Evolutionary conservation across 2,888 invertebrate species (phyloP), one percentile per base, ranked within the genome.

Genomic region (Acanthoscelides obtectus): DNA sequence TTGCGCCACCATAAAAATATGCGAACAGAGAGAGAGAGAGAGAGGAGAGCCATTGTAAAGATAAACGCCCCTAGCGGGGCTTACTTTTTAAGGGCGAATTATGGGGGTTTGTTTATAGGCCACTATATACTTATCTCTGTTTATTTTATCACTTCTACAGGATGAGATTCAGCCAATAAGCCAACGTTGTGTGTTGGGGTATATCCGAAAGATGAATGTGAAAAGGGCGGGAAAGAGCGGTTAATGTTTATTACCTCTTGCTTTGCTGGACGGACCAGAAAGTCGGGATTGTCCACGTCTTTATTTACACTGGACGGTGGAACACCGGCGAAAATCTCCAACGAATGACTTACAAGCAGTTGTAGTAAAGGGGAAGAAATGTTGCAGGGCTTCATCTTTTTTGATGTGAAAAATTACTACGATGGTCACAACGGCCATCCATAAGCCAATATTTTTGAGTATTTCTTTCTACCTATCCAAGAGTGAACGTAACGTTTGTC

Each of bases 91-190:
- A 69, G 65, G 66, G 70, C 70, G 72, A 72, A 72, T 72, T 71
- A 71, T 68, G 64, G 73, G 69, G 71, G 73, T 71, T 45, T 70
- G 74, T 74, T 74, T 74, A 74, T 72, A 71, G 74, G 71, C 72
- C 68, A 72, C 71, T 72, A 69, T 69, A 71, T 17, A 19, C 67
- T 72, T 74, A 74, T 74, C 74, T 22, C 68, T 21, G 20, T 63
- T 45, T 45, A 20, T 45, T 64, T 71, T 64, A 74, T 74, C 74
- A 65, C 70, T 72, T 72, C 72, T 74, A 74, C 72, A 74, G 74
- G 74, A 72, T 74, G 74, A 74, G 72, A 71, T 74, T 72, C 71
- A 17, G 45, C 45, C 45, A 45, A 45, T 45, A 45, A 45, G 45
- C 45, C 45, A 45, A 45, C 45, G 17, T 12, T 3, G 45, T 6